Evolutionary conservation across 2,797 vertebrate species (phyloP), one percentile per base, ranked within the genome.

Genomic region (Loris lydekkerianus): DNA sequence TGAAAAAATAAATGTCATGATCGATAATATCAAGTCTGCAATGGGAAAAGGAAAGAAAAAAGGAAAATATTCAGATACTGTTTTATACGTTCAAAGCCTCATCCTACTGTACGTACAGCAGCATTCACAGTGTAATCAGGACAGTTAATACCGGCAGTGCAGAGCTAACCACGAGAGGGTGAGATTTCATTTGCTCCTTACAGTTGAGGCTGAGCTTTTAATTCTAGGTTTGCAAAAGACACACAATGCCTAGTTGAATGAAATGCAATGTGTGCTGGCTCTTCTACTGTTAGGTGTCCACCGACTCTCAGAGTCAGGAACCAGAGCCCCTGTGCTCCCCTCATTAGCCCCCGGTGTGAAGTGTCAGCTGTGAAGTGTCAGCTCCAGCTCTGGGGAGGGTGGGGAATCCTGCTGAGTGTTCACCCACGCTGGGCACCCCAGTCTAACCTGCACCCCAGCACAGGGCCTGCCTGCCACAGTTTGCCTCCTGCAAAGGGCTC

Each of bases 171-270:
- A 1, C 58, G 49, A 40, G 7, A 81, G 21, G 81, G 2, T 37
- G 72, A 65, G 21, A 73, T 86, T 91, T 65, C 61, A 34, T 63
- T 88, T 61, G 15, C n/a, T 86, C 43, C 78, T 78, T 94, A 75
- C 84, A 75, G 84, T 73, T 25, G n/a, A 81, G 88, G 31, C 61
- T 29, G 80, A 29, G 5, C 31, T 84, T 83, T 86, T 89, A 87
- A 76, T 82, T 73, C 65, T 65, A 46, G 75, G 58, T 75, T 67
- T 95, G 70, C 13, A 69, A 69, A 67, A 69, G 94, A 8, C 18
- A 3, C 14, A 1, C 34, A 61, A 27, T 86, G 29, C 63, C 14
- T 63, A 1, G 5, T 58, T 70, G 53, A 93, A 53, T 93, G 17
- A 0, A 20, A 40, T 63, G 21, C 13, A 5, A 2, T 53, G 37